A percentile compares a stretch with the other conserved stretches of the same genome.
These are phyloP conservation scores for Candoia aspera DNA, from an alignment of 2,113 vertebrate species.

Conservation along the genomic window DNA sequence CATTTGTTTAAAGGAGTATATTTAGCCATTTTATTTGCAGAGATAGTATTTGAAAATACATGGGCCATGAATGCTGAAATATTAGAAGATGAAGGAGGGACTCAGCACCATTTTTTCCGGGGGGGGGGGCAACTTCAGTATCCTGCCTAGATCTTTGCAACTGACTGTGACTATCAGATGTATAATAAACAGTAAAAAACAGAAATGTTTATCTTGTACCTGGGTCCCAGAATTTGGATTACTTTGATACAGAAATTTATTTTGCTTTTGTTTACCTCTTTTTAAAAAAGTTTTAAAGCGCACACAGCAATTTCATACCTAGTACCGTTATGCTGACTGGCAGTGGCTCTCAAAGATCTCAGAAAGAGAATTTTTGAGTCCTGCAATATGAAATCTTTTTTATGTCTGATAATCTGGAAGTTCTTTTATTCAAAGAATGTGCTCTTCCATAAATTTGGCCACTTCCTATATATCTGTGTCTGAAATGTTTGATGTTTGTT, in stretches of 20 bases:
- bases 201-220: not conserved
- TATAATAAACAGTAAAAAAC: not conserved
- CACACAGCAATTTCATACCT: not conserved
- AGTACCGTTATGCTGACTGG: not conserved
- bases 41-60: not conserved
- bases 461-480: not conserved
- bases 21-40: not conserved
- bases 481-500: conserved; percentile 28
- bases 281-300: not conserved
- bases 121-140: conserved; percentile 7
- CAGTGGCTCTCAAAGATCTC: not conserved
- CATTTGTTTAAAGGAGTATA: not conserved
- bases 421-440: not conserved
- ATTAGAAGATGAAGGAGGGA: not conserved
- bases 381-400: not conserved
- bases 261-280: not conserved
- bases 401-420: not conserved
- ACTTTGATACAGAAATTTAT: not conserved
- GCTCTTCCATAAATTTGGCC: not conserved
- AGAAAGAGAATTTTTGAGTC: not conserved
- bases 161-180: not conserved
- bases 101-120: not conserved
- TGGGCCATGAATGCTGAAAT: not conserved
- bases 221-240: not conserved
- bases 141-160: not conserved